Base-by-base conservation (phyloP, 2,888 invertebrate genomes). In the Eupithecia subumbrata region DNA sequence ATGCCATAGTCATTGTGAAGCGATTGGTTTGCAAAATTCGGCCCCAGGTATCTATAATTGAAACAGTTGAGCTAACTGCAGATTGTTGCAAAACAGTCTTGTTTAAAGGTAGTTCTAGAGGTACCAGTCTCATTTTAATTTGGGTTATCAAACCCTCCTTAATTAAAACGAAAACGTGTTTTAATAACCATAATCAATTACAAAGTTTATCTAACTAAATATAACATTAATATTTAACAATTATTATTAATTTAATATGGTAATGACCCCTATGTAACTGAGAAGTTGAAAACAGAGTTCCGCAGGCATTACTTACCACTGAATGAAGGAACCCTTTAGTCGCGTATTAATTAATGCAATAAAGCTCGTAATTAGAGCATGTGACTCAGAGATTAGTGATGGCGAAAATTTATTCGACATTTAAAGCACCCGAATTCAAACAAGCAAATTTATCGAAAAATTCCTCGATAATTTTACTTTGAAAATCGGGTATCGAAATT, bases 261-360 rank as follows among this genome's bases (percentile, higher is more conserved):
- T 89, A 90, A 92, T 90, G 78, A 91, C 93, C 92, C 92, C 81
- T 84, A 92, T 92, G 77, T 74, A 82, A 79, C 73, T 74, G 79
- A 79, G 84, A 85, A 86, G 82, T 80, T 79, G 80, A 80, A 82
- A 84, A 83, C 40, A n/a, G 84, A 83, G 81, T 81, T 79, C 77
- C 81, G 82, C 85, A 83, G 81, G 82, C 82, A 85, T 84, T n/a
- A n/a, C n/a, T n/a, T n/a, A n/a, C 84, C 88, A 86, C 88, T 89
- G 89, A 89, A 92, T 91, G 84, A 89, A 86, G 85, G 90, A 93
- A 94, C 94, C 94, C 94, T 95, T 92, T 93, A 87, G 89, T 85
- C 88, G 90, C 90, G 90, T 88, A 88, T 89, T 94, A 93, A 94
- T 94, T 94, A 94, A 94, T 92, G 90, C 93, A 94, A 94, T 95